Percentiles rank a stretch among this genome's conserved stretches.
Conservation (phyloP, 2,113 vertebrate species). For the Platycercus adscitus region DNA sequence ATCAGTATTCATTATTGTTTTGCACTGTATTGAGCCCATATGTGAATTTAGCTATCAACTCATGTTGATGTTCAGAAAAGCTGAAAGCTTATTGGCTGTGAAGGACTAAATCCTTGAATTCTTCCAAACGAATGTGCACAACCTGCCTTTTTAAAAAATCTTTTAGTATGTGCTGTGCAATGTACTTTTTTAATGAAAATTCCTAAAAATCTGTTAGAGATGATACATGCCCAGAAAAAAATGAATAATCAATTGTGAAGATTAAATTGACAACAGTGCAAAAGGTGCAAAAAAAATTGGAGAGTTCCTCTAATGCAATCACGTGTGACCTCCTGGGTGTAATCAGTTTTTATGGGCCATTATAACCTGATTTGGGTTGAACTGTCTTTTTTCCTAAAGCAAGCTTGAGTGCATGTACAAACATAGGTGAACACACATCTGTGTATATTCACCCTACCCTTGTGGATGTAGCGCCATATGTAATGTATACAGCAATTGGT, state of each 20-base stretch:
- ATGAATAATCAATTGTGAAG: neutral
- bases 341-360: neutral
- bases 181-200: neutral
- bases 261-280: neutral
- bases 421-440: fast-evolving
- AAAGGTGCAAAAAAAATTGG: neutral
- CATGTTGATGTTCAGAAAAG: neutral
- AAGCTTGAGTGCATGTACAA: neutral
- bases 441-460: neutral
- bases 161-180: neutral
- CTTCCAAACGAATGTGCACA: neutral
- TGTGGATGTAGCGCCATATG: neutral
- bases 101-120: neutral
- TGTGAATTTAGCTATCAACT: neutral
- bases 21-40: neutral
- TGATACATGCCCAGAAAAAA: neutral
- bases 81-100: neutral
- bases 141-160: neutral
- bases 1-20: neutral
- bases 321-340: neutral
- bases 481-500: neutral
- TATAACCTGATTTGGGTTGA: neutral
- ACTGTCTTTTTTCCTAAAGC: neutral
- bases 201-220: neutral
- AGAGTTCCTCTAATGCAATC: neutral